Conservation (phyloP, 2,888 invertebrate genomes). For the Erebia ligea region DNA sequence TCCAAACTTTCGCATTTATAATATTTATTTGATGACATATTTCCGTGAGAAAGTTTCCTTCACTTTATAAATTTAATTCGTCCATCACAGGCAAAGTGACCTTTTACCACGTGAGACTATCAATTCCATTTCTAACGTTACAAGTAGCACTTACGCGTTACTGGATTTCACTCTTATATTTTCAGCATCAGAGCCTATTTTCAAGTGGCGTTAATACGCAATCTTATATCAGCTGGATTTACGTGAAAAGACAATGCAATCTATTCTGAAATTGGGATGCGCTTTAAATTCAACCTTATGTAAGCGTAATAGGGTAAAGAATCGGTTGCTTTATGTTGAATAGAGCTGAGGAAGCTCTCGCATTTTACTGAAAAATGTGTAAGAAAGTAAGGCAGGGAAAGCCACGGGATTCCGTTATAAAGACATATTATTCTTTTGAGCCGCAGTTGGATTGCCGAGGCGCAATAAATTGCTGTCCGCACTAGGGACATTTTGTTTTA, state of each 20-base stretch:
- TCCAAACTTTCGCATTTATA: too few relatives aligned
- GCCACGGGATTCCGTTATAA: slow-evolving; percentile 77
- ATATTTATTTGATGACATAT: slow-evolving; percentile 32
- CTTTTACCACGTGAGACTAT: slow-evolving; percentile 66
- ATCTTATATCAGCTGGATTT: slow-evolving; percentile 72
- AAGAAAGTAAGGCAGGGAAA: slow-evolving; percentile 76
- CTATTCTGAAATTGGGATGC: slow-evolving; percentile 55
- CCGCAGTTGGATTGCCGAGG: slow-evolving; percentile 66
- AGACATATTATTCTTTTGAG: slow-evolving; percentile 83
- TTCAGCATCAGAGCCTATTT: slow-evolving; percentile 46
- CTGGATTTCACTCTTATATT: slow-evolving; percentile 44
- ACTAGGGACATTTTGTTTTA: background rate
- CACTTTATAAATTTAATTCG: slow-evolving; percentile 64
- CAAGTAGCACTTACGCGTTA: slow-evolving; percentile 27
- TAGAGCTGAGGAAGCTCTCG: slow-evolving; percentile 69
- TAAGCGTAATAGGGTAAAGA: slow-evolving; percentile 44
- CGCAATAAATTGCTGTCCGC: slow-evolving; percentile 57
- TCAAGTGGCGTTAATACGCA: slow-evolving; percentile 45
- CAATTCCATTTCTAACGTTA: slow-evolving; percentile 43
- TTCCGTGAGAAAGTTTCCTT: slow-evolving; percentile 42
- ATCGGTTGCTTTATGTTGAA: slow-evolving; percentile 38
- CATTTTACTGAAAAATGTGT: slow-evolving; percentile 81
- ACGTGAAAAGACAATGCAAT: slow-evolving; percentile 79
- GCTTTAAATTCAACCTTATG: slow-evolving; percentile 44
- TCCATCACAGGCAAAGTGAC: slow-evolving; percentile 65